Evolutionary conservation across 2,113 vertebrate species (phyloP), one percentile per base, ranked within the genome.

Genomic region (Zosterops japonicus): DNA sequence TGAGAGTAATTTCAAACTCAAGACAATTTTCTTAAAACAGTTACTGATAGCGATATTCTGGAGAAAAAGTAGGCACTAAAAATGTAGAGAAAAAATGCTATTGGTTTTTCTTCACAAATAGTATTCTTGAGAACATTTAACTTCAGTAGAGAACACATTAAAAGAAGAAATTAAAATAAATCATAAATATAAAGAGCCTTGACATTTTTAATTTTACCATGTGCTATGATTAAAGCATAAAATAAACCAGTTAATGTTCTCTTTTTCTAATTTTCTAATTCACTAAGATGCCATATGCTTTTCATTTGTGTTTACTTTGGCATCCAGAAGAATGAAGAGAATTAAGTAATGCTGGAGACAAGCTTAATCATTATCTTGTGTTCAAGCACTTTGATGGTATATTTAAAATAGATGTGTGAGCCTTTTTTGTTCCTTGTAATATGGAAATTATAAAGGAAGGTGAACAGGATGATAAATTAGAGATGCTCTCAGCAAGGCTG

Each of bases 391-490:
- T 95, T 60, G 93, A 91, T 83, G 67, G 60, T 93, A 69, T 91
- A 70, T 91, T 81, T 95, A 87, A 93, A 94, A 94, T 72, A 93
- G 87, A 93, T 78, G 69, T 90, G 84, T 55, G 88, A 96, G 83
- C 63, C 91, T 96, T 93, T 94, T 90, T 90, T 83, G 74, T 94
- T 84, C 75, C 72, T 87, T 93, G 75, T 96, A 91, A 71, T 93
- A 86, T 60, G 71, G 93, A 88, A 91, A 72, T 90, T 88, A 71
- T 86, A 83, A 91, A 95, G 88, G 92, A 96, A 97, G 90, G 95
- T 94, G 91, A 97, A 74, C 95, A 93, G 89, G 79, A 82, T 97
- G 94, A 95, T 97, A 92, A 95, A 96, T 97, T 91, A 94, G 87
- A 27, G 27, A 87, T 89, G 90, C 90, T 97, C 89, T 94, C 70